phyloP scores from a whole-genome alignment of 2,888 invertebrate genomes.

The Gryllus longicercus region DNA sequence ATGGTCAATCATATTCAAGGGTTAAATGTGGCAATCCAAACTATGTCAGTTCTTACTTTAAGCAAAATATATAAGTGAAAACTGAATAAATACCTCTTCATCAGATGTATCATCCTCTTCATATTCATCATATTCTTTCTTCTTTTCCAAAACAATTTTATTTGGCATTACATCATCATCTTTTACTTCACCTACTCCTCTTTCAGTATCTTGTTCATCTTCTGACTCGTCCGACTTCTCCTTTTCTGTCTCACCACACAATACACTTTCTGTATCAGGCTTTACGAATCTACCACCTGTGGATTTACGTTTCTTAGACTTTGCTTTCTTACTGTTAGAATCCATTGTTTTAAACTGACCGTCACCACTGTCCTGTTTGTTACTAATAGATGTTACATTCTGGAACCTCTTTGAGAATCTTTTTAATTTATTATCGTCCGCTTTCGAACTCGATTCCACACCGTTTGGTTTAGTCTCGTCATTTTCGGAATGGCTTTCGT shows the following conservation, averaged over 20 bases:
- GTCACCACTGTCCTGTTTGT: no score
- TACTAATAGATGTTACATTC: background rate
- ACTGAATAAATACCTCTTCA: conserved; percentile 62
- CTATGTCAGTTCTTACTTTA: background rate
- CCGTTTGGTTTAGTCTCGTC: background rate
- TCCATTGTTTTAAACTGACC: no score
- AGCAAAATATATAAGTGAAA: background rate
- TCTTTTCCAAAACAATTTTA: conserved; percentile 30
- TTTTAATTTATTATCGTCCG: no score
- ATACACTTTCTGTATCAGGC: no score
- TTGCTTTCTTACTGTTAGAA: conserved; percentile 33
- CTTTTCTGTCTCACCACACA: conserved; percentile 27
- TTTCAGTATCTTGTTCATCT: background rate
- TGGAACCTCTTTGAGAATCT: conserved; percentile 33
- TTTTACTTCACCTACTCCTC: conserved; percentile 33
- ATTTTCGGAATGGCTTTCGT: conserved; percentile 25
- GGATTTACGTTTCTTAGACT: no score
- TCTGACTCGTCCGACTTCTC: conserved; percentile 29
- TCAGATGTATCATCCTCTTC: conserved; percentile 79
- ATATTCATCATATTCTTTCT: conserved; percentile 32
- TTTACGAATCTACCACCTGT: no score
- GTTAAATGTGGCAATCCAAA: no score
- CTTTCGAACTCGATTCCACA: conserved; percentile 18
- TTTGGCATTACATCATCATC: background rate
- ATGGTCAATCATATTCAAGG: no score